These are phyloP conservation scores for Tipula helvola DNA, from an alignment of 2,888 invertebrate genomes.

Conservation along the genomic window DNA sequence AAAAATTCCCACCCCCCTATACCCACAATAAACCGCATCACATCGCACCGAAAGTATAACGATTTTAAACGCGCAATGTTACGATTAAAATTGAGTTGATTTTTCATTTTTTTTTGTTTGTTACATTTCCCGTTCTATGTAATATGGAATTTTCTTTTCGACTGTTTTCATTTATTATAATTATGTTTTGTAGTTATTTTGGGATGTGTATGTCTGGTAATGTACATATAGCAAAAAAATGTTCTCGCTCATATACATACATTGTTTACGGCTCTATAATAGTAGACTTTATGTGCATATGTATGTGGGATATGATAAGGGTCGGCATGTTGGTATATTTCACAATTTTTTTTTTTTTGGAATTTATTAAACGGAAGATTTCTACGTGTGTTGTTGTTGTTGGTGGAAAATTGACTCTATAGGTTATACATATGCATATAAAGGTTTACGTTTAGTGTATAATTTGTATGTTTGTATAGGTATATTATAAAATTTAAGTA, in stretches of 20 bases:
- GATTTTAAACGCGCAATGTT: background rate
- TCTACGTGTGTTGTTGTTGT: background rate
- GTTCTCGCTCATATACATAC: background rate
- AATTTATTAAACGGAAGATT: background rate
- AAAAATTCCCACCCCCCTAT: background rate
- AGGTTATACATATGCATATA: background rate
- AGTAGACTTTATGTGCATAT: background rate
- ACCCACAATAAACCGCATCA: background rate
- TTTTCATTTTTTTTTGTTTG: background rate
- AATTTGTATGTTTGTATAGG: background rate
- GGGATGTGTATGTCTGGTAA: background rate
- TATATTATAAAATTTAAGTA: background rate
- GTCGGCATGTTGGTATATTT: background rate
- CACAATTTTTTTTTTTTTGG: background rate
- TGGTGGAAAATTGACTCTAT: background rate
- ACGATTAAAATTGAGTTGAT: background rate
- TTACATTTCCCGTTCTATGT: background rate
- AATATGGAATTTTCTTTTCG: background rate
- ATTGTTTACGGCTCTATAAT: background rate
- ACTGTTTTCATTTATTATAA: background rate
- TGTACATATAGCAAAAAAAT: background rate
- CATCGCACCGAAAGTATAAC: background rate
- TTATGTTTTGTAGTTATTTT: background rate
- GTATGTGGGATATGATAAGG: background rate
- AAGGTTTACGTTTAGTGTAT: background rate